Evolutionary conservation across 2,888 invertebrate genomes (phyloP).

Genomic region (Deladenus siricidicola): DNA sequence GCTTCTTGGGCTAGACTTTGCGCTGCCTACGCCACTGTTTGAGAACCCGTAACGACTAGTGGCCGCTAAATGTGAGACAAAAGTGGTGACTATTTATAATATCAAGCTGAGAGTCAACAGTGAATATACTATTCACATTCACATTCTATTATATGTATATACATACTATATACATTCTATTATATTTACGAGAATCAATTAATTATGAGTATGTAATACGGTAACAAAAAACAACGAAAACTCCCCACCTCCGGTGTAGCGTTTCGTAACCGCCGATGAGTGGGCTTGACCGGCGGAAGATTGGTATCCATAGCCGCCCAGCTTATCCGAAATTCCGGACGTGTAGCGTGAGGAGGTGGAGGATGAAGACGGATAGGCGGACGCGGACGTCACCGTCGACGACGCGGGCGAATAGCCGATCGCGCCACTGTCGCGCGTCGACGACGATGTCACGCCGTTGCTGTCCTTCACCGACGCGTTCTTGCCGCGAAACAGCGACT

Average conservation of each 20-base stretch:
- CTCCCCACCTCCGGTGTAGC: neutral
- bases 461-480: neutral
- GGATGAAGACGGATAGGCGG: neutral
- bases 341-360: neutral
- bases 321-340: neutral
- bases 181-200: too few relatives aligned
- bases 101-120: too few relatives aligned
- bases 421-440: neutral
- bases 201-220: neutral
- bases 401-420: neutral
- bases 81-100: too few relatives aligned
- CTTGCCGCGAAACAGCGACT: conserved; percentile 40
- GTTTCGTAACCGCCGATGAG: neutral
- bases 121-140: too few relatives aligned
- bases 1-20: neutral
- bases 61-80: too few relatives aligned
- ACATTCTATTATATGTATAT: too few relatives aligned
- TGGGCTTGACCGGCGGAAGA: neutral
- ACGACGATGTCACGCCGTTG: neutral
- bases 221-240: neutral
- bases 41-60: neutral
- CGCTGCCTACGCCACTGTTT: neutral
- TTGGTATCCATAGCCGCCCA: neutral
- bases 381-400: conserved; percentile 2
- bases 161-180: too few relatives aligned